Conservation (phyloP, 1,140 invertebrate genomes). For the Aphelinus atriplicis region DNA sequence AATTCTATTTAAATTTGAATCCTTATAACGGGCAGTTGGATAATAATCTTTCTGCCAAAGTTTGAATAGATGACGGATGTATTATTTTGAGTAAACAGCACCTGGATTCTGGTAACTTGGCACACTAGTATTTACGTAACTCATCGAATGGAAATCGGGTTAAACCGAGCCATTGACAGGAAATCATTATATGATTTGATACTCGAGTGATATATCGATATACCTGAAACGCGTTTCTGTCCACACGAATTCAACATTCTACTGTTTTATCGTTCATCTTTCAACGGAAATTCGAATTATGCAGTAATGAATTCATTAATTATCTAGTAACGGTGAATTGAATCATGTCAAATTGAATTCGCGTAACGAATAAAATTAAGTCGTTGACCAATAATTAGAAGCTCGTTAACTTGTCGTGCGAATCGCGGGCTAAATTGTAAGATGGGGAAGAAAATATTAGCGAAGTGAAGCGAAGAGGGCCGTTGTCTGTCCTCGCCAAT, state of each 20-base stretch:
- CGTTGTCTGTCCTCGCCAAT: conserved; percentile 10
- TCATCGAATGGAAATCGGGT: no score
- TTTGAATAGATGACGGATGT: no score
- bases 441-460: conserved; percentile 2
- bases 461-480: neutral
- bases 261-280: neutral
- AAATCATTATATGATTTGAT: no score
- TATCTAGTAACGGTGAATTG: neutral
- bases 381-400: conserved; percentile 20
- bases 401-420: conserved; percentile 24
- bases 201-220: neutral
- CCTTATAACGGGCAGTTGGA: no score
- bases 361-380: neutral
- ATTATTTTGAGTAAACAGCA: no score
- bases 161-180: no score
- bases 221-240: neutral
- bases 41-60: no score
- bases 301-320: conserved; percentile 3
- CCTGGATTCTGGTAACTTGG: no score
- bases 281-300: neutral
- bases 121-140: no score
- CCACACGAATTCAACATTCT: neutral
- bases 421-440: conserved; percentile 23
- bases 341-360: no score
- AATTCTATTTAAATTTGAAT: no score